Base-by-base conservation (phyloP, 2,888 invertebrate species). In the Dicranocentrus wangi region DNA sequence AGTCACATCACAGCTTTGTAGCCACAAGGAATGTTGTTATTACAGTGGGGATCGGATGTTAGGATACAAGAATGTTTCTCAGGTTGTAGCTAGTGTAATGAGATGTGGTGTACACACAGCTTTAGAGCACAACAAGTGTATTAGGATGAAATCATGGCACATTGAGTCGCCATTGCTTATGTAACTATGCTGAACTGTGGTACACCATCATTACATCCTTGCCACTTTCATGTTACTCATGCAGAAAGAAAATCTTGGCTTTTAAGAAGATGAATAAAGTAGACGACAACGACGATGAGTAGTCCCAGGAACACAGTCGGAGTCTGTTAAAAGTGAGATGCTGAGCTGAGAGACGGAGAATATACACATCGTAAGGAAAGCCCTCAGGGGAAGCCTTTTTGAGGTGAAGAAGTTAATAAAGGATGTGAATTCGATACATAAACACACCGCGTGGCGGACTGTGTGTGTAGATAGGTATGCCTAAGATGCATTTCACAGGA, bases 331-430 rank as follows among this genome's bases (percentile, higher is more conserved):
- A 58, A 15, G 23, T 55, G 21, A 58, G 21, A 27, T 51, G 51
- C 5, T 51, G 1, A 51, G 58, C n/a, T n/a, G n/a, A n/a, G n/a
- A 13, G 58, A 58, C 15, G 25, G 10, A 58, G 55, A 21, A 23
- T 55, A 58, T 5, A 58, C n/a, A n/a, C n/a, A 17, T 10, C 23
- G 23, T 15, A 53, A 1, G 32, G 32, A 63, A 61, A 43, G 51
- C 72, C 72, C 72, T 61, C 63, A 72, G 72, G 72, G 60, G 63
- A 72, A 63, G 61, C 51, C 53, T 72, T 61, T 43, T 51, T 21
- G 69, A 21, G 63, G 15, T 7, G 47, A 66, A 60, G 25, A 47
- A 61, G 43, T 27, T 27, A 58, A 19, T 51, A 27, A 25, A 7
- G 39, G 21, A 47, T n/a, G n/a, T n/a, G n/a, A n/a, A n/a, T n/a